phyloP scores from a whole-genome alignment of 1,140 invertebrate species.

The Drosophila arizonae region DNA sequence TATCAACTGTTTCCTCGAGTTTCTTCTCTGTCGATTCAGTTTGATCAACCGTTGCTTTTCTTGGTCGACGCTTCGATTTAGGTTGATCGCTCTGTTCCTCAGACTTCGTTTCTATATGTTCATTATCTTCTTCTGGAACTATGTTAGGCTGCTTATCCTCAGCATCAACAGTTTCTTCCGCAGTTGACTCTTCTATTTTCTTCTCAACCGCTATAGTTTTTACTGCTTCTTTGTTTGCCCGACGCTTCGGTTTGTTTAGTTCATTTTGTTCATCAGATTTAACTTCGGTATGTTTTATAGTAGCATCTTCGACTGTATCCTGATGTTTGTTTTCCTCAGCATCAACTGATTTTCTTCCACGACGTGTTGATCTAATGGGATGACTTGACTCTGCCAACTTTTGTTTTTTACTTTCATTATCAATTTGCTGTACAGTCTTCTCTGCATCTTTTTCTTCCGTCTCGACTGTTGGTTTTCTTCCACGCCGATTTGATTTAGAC shows the following conservation, averaged over 20 bases:
- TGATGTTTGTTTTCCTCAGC: not conserved
- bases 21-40: constrained; percentile 2
- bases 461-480: constrained; percentile 23
- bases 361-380: not conserved
- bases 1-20: not conserved
- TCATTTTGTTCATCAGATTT: not conserved
- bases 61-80: not conserved
- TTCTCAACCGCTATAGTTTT: not conserved
- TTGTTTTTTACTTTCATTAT: not conserved
- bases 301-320: not conserved
- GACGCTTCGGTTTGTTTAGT: not conserved
- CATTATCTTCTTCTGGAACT: not conserved
- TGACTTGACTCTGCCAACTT: not conserved
- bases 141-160: too few relatives aligned
- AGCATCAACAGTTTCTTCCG: not conserved
- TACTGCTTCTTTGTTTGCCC: not conserved
- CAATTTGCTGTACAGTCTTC: not conserved
- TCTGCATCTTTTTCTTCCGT: not conserved
- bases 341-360: not conserved
- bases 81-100: not conserved
- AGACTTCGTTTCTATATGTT: not conserved
- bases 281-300: not conserved
- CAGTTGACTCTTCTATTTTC: not conserved
- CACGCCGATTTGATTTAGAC: constrained; percentile 22
- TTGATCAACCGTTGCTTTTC: not conserved